These are phyloP conservation scores for Panthera leo DNA, from an alignment of 2,113 vertebrate genomes.

Conservation along the genomic window DNA sequence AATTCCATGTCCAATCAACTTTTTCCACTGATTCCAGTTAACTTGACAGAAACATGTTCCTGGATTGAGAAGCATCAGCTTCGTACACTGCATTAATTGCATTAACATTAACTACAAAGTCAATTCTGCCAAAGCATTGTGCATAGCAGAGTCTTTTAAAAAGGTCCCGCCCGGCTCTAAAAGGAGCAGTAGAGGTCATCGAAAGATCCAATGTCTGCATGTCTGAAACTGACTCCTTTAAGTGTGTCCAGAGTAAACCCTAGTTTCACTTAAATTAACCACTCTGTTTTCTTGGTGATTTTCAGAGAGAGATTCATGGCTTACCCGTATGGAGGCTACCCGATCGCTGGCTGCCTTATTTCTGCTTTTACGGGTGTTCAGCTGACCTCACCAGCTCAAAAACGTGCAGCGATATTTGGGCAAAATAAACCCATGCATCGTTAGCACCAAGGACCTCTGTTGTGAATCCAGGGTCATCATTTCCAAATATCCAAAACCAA, in stretches of 20 bases:
- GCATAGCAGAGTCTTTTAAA: background rate
- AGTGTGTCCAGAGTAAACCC: fast-evolving
- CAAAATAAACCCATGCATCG: background rate
- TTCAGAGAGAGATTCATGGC: background rate
- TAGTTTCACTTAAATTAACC: background rate
- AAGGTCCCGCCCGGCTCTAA: background rate
- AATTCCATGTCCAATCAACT: background rate
- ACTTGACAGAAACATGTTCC: background rate
- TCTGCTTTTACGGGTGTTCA: background rate
- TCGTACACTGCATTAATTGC: too few relatives aligned
- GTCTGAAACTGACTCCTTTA: background rate
- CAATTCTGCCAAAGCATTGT: background rate
- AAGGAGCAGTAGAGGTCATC: too few relatives aligned
- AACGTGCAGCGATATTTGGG: fast-evolving
- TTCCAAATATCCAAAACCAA: background rate
- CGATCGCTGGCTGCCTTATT: fast-evolving
- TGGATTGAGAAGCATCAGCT: too few relatives aligned
- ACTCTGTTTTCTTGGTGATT: background rate
- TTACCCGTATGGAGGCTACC: fast-evolving
- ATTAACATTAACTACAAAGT: background rate
- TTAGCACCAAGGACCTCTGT: background rate
- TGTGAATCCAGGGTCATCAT: background rate
- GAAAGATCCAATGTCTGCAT: background rate
- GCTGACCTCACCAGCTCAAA: too few relatives aligned
- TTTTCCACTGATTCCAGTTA: background rate